Base-by-base conservation (phyloP, 2,888 invertebrate genomes). In the Apotomis turbidana region DNA sequence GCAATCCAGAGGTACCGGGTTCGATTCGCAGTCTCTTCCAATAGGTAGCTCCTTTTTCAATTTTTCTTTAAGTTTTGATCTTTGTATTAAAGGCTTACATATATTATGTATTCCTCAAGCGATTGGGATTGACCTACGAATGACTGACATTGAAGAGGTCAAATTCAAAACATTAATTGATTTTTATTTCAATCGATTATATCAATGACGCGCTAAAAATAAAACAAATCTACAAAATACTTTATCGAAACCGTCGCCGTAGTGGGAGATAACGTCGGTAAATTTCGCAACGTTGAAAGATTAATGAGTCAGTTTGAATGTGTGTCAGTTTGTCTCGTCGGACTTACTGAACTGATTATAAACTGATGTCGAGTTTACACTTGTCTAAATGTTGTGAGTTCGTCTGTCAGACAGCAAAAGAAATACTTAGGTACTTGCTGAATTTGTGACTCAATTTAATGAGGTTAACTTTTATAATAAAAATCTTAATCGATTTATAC, bases 241-340 rank as follows among this genome's bases (percentile, higher is more conserved):
- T 49, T 59, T 60, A 55, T 46, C 46, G 46, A 15, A 52, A 12
- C 10, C 36, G 6, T 13, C 15, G 64, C 60, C 52, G 55, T 61
- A 67, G 54, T 54, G 15, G 13, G 12, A 67, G 60, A 71, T 71
- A 71, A 66, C 27, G 36, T 12, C 13, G 8, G 8, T 54, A 59
- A 13, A n/a, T 63, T 64, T 27, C 58, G 44, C 51, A 58, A 51
- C 13, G 55, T 41, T 13, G 8, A 8, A 27, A 49, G 54, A 61
- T 61, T 55, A 46, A 55, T 71, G 61, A 71, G 46, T 71, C 66
- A 71, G 12, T 54, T 36, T 54, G 46, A 52, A 71, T 66, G 59
- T 70, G 59, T 64, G 64, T 71, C 60, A 71, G 36, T 60, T 36
- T 67, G 55, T 68, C 36, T 57, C 13, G 55, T 57, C 13, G 55